Evolutionary conservation across 2,797 vertebrate species (phyloP).

Genomic region (Pantherophis vulpinus): DNA sequence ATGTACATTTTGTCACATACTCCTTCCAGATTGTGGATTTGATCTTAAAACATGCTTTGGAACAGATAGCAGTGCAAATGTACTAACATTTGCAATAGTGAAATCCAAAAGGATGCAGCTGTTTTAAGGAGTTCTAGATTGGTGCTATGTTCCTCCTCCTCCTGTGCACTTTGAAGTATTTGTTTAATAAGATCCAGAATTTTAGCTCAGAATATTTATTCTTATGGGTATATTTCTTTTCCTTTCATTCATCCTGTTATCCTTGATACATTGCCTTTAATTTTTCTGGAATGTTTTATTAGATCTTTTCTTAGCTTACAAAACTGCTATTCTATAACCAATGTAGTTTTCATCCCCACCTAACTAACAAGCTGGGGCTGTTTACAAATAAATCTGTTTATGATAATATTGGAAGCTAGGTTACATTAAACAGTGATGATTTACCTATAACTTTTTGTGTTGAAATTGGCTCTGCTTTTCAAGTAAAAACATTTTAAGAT

Average conservation of each 20-base stretch:
- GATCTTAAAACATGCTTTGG: neutral
- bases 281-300: neutral
- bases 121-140: neutral
- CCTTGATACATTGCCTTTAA: neutral
- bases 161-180: neutral
- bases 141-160: neutral
- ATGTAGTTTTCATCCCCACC: neutral
- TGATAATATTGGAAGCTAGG: neutral
- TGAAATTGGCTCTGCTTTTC: neutral
- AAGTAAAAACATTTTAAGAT: neutral
- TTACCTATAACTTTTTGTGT: neutral
- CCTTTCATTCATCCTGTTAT: neutral
- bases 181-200: neutral
- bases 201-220: neutral
- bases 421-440: neutral
- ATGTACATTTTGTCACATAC: neutral
- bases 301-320: neutral
- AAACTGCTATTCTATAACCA: neutral
- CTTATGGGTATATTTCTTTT: neutral
- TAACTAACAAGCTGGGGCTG: neutral
- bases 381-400: neutral
- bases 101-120: neutral
- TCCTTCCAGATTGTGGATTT: neutral
- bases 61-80: neutral
- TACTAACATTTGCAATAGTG: neutral